Conservation (phyloP, 1,140 invertebrate genomes). For the Megalopta genalis region DNA sequence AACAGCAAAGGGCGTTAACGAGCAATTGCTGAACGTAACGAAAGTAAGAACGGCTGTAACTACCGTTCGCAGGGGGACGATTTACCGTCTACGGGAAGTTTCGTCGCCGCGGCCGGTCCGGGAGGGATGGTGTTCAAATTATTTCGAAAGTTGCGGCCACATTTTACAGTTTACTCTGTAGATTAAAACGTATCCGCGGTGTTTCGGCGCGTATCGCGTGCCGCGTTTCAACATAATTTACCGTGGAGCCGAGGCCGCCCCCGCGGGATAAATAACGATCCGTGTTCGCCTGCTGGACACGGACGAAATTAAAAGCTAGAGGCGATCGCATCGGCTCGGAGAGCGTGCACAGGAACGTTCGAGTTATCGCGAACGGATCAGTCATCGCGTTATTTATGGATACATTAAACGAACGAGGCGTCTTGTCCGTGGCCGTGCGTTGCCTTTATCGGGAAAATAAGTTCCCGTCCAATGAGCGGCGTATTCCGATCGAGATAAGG, state of each 20-base stretch:
- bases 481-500: conserved; percentile 49
- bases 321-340: background rate
- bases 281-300: background rate
- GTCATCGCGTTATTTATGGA: conserved; percentile 50
- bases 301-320: conserved; percentile 33
- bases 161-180: too few relatives aligned
- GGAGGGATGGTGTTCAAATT: too few relatives aligned
- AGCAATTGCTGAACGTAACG: too few relatives aligned
- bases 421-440: background rate
- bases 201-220: background rate
- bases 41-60: too few relatives aligned
- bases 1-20: too few relatives aligned
- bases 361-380: conserved; percentile 48
- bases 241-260: background rate
- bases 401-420: conserved; percentile 33
- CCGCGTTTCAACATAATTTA: conserved; percentile 2
- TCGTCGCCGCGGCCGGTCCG: too few relatives aligned
- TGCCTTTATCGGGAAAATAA: conserved; percentile 45
- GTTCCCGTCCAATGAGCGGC: conserved; percentile 10
- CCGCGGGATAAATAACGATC: conserved; percentile 4
- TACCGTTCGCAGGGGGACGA: too few relatives aligned
- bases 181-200: too few relatives aligned
- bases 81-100: too few relatives aligned
- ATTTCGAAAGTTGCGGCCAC: too few relatives aligned
- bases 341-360: background rate